Base-by-base conservation (phyloP, 1,140 invertebrate species). In the Amphibalanus amphitrite region DNA sequence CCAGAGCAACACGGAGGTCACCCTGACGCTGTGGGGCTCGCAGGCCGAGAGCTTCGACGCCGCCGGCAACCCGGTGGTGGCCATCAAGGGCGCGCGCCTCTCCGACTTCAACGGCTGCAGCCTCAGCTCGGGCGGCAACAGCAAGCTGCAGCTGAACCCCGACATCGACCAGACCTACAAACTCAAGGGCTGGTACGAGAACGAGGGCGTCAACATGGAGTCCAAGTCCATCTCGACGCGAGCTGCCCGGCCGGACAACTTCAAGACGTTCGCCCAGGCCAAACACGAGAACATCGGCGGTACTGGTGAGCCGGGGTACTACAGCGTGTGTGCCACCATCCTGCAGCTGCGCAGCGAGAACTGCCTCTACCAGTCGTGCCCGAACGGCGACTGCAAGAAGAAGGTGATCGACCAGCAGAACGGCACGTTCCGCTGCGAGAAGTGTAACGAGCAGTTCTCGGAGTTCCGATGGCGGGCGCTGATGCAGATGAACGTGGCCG, bases 371-470 rank as follows among this genome's bases (percentile, higher is more conserved):
- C 89, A 93, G 82, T 88, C 93, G 0, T 98, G 95, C 77, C 90
- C 93, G 28, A 83, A 84, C 71, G 84, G 88, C 20, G 84, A 86
- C 65, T 98, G 95, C 79, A 95, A 96, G 77, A 98, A 97, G 78
- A 98, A 98, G 81, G 85, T 93, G 0, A 82, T 95, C 30, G 94
- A 97, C 81, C 84, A 89, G 78, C 86, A 89, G 68, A 93, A 94
- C 79, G 91, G 90, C 13, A 83, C 88, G 75, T 98, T 88, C 79
- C 84, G 92, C 73, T 99, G 97, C 80, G 96, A 98, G 79, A 97
- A 97, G 80, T 99, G 96, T 79, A 85, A 89, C 74, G 83, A 86
- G 69, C 90, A 92, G 72, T 92, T 85, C 78, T 86, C 88, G 0
- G 89, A 90, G 75, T 98, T 88, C 78, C 92, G 91, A 76, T 95